Conservation (phyloP, 1,140 invertebrate genomes). For the Micrasema longulum region DNA sequence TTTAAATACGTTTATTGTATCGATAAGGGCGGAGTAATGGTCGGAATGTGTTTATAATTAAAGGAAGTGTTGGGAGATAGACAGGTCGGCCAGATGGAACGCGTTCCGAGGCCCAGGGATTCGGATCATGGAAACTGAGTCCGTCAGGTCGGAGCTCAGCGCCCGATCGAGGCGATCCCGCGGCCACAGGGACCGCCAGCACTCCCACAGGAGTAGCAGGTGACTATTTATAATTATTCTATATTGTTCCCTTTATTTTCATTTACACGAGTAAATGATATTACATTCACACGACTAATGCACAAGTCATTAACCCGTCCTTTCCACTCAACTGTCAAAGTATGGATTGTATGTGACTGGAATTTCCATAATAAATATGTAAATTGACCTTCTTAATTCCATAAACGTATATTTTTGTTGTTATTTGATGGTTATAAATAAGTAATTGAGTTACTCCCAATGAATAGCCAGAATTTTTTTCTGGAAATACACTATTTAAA, state of each 20-base stretch:
- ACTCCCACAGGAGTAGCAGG: slow-evolving; percentile 72
- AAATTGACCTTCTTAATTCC: not conserved
- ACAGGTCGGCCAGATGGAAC: slow-evolving; percentile 67
- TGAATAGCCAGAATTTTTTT: too few relatives aligned
- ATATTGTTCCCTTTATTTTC: not conserved
- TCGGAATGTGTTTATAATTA: slow-evolving; percentile 10
- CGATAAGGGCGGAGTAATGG: not conserved
- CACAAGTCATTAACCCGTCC: not conserved
- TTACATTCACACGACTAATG: not conserved
- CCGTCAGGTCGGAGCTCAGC: slow-evolving; percentile 73
- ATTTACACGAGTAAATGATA: not conserved
- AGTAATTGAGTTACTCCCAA: too few relatives aligned
- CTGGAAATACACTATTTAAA: too few relatives aligned
- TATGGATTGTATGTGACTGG: too few relatives aligned
- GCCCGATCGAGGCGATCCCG: slow-evolving; percentile 70
- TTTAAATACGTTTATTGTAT: slow-evolving; percentile 7
- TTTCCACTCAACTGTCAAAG: too few relatives aligned
- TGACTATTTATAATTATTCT: not conserved
- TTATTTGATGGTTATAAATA: not conserved
- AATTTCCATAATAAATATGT: too few relatives aligned
- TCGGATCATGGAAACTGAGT: slow-evolving; percentile 72
- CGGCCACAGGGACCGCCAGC: slow-evolving; percentile 68
- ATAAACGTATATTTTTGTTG: not conserved
- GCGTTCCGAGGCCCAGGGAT: slow-evolving; percentile 62
- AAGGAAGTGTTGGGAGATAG: slow-evolving; percentile 16